phyloP scores from a whole-genome alignment of 2,113 vertebrate genomes.

The Camarhynchus parvulus region DNA sequence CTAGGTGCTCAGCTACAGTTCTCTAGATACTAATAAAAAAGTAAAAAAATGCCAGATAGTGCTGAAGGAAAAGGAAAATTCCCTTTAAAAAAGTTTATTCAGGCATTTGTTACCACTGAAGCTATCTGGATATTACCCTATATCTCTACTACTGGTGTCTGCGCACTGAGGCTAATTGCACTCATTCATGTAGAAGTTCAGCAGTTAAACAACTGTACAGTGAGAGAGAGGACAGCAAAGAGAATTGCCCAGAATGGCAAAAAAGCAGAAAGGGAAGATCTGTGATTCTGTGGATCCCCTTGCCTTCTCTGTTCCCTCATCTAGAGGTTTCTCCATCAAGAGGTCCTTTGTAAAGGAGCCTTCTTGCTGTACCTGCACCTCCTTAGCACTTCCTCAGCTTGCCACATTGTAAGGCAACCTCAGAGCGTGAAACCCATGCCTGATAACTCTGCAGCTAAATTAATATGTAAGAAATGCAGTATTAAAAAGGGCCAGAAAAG shows the following conservation, averaged over 20 bases:
- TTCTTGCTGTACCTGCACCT: not conserved
- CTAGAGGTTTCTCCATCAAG: not conserved
- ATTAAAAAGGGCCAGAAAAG: slow-evolving; percentile 12
- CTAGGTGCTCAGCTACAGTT: not conserved
- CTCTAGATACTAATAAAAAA: not conserved
- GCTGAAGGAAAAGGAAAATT: not conserved
- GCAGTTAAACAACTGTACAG: not conserved
- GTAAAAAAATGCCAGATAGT: not conserved
- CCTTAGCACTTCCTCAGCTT: not conserved
- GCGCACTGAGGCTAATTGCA: not conserved
- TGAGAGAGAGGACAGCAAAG: not conserved
- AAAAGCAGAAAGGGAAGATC: not conserved
- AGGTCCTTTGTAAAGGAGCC: not conserved
- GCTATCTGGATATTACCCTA: not conserved
- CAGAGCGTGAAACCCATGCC: not conserved
- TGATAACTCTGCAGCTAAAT: slow-evolving; percentile 5
- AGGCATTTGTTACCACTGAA: not conserved
- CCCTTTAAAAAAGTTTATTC: not conserved
- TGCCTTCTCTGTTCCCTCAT: not conserved
- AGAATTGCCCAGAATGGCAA: not conserved
- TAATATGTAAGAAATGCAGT: not conserved
- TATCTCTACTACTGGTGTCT: not conserved
- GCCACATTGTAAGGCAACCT: not conserved
- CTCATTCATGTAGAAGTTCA: not conserved
- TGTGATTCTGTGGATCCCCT: not conserved